phyloP scores from a whole-genome alignment of 2,113 vertebrate species.

The Zingel zingel region DNA sequence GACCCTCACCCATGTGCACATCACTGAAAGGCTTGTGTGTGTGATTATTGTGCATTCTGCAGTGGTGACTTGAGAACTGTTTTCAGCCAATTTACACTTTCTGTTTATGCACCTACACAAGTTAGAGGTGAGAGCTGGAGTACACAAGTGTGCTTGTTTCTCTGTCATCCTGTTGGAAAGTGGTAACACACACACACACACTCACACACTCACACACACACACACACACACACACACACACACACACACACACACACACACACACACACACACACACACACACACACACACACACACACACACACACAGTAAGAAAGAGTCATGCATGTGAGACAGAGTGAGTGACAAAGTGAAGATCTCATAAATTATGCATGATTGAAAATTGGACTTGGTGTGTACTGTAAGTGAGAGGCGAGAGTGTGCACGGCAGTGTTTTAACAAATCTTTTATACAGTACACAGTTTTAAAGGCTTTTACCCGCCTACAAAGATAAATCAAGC shows the following conservation, averaged over 20 bases:
- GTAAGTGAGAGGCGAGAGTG: constrained; percentile 20
- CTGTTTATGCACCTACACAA: constrained; percentile 20
- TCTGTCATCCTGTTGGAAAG: constrained; percentile 10
- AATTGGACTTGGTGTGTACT: constrained; percentile 16
- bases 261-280: background rate
- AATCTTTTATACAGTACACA: background rate
- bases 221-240: no score
- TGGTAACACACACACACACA: background rate
- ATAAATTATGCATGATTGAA: constrained; percentile 50
- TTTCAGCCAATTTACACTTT: constrained; percentile 14
- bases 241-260: background rate
- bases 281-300: no score
- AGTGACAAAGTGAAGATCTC: background rate
- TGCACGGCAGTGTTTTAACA: constrained; percentile 28
- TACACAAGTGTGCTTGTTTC: constrained; percentile 22
- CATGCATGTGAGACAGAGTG: background rate
- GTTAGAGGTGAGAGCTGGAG: background rate
- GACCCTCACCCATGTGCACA: background rate
- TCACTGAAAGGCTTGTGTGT: background rate
- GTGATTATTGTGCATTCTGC: background rate
- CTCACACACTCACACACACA: background rate
- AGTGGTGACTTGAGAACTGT: constrained; percentile 17
- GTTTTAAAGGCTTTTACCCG: constrained; percentile 17
- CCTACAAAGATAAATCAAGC: background rate
- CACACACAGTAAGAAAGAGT: background rate